Conservation (phyloP, 2,797 vertebrate genomes). For the Parotocinclus haroldoi region DNA sequence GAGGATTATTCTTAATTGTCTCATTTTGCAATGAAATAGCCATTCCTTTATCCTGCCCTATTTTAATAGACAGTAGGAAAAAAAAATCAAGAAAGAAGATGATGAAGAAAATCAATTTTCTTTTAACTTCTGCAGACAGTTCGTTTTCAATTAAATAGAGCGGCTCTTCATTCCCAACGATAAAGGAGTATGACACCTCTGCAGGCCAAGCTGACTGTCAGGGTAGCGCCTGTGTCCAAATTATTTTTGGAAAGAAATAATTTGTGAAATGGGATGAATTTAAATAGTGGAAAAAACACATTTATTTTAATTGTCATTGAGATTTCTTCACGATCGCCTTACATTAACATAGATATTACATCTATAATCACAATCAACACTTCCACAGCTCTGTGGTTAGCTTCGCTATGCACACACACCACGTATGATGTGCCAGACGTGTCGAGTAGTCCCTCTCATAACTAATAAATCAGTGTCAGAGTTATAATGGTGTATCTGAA, state of each 20-base stretch:
- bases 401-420: background rate
- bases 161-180: constrained; percentile 32
- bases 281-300: background rate
- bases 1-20: too few species aligned
- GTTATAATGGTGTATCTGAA: background rate
- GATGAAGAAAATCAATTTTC: constrained; percentile 29
- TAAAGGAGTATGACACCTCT: constrained; percentile 35
- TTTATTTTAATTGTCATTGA: constrained; percentile 8
- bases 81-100: background rate
- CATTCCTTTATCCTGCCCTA: background rate
- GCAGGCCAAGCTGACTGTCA: constrained; percentile 24
- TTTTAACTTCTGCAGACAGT: constrained; percentile 36
- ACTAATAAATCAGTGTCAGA: constrained; percentile 35
- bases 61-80: constrained; percentile 2
- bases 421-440: background rate
- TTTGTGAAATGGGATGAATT: constrained; percentile 4
- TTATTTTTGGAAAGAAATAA: background rate
- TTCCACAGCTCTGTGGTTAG: background rate
- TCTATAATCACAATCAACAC: constrained; percentile 14
- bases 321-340: background rate
- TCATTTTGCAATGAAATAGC: background rate
- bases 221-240: constrained; percentile 7
- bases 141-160: constrained; percentile 42
- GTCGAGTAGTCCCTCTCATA: constrained; percentile 21
- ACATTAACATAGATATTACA: constrained; percentile 16